These are phyloP conservation scores for Gobio gobio DNA, from an alignment of 2,113 vertebrate species.

Conservation along the genomic window DNA sequence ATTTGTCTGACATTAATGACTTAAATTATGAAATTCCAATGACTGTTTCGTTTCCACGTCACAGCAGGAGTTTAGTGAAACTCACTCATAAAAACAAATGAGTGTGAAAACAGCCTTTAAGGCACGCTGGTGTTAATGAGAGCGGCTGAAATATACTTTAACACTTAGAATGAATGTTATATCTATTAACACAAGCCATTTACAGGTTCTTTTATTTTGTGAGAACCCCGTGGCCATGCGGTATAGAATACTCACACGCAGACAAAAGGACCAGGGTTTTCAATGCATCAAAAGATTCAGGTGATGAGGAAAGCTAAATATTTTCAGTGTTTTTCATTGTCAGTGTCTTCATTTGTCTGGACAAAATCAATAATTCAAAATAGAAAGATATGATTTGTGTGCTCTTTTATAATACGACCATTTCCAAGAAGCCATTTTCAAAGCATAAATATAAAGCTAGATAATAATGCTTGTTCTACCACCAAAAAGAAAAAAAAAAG, in stretches of 20 bases:
- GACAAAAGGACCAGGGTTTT: background rate
- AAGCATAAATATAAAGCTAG: background rate
- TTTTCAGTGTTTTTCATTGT: background rate
- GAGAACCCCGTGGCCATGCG: background rate
- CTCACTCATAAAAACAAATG: slow-evolving; percentile 46
- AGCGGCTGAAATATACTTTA: slow-evolving; percentile 32
- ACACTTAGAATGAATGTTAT: slow-evolving; percentile 42
- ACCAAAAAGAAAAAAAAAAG: too few species aligned
- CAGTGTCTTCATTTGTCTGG: background rate
- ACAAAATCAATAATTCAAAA: background rate
- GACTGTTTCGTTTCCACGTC: slow-evolving; percentile 41
- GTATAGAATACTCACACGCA: background rate
- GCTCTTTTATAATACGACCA: background rate
- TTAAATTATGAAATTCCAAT: slow-evolving; percentile 45
- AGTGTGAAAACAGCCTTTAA: slow-evolving; percentile 53
- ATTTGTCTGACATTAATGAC: slow-evolving; percentile 58
- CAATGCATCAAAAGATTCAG: background rate
- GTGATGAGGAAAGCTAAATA: background rate
- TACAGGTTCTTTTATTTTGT: slow-evolving; percentile 30
- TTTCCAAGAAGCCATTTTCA: background rate
- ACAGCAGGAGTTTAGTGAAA: slow-evolving; percentile 48
- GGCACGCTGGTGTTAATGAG: slow-evolving; percentile 45
- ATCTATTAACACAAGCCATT: slow-evolving; percentile 33
- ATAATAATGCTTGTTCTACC: background rate
- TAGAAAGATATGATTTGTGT: background rate